Evolutionary conservation across 2,888 invertebrate species (phyloP).

Genomic region (Lingula anatina): DNA sequence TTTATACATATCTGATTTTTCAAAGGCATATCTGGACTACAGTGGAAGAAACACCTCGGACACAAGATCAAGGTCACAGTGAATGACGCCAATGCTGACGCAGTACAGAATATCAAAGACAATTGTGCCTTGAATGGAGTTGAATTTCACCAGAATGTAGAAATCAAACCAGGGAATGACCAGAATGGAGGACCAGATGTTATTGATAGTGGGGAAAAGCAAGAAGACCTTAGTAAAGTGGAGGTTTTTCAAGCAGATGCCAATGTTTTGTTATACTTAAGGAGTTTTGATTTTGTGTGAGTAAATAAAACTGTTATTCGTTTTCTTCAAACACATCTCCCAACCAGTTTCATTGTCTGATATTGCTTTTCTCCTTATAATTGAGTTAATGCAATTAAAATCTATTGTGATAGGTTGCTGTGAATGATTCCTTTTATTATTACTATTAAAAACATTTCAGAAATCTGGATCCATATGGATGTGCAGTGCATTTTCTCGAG

Average conservation of each 20-base stretch:
- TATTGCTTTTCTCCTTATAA: no score
- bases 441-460: no score
- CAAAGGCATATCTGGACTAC: constrained; percentile 25
- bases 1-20: no score
- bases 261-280: constrained; percentile 23
- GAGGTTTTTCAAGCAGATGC: constrained; percentile 15
- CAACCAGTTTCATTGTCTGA: no score
- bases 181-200: constrained; percentile 14
- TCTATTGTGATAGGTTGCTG: no score
- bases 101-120: constrained; percentile 8
- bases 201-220: constrained; percentile 13
- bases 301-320: constrained; percentile 8
- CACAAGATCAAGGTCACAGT: constrained; percentile 22
- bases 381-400: no score
- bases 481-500: constrained; percentile 28
- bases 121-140: constrained; percentile 18
- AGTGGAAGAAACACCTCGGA: constrained; percentile 29
- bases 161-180: constrained; percentile 13
- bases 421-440: no score
- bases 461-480: constrained; percentile 28
- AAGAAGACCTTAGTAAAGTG: neutral
- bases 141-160: constrained; percentile 14
- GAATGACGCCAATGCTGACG: constrained; percentile 13
- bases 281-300: constrained; percentile 37
- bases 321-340: no score